Base-by-base conservation (phyloP, 1,140 invertebrate species). In the Medauroidea extradentata region DNA sequence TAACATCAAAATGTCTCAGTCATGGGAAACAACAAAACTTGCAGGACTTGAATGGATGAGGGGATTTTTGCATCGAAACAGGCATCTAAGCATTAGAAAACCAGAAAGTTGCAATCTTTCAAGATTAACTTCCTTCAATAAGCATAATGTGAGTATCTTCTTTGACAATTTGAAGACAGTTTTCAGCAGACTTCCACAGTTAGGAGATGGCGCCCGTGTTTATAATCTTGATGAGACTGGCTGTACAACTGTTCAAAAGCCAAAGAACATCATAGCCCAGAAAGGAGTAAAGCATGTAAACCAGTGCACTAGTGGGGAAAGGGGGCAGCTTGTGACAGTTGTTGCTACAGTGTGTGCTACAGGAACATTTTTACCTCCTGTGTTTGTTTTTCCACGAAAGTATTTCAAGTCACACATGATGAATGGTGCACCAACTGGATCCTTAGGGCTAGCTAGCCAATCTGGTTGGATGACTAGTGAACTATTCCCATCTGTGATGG, bases 201-300 rank as follows among this genome's bases (percentile, higher is more conserved):
- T 66, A 18, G 56, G 56, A 13, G 43, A 59, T 64, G 51, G 58
- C 19, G 19, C 46, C 21, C 11, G 54, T 19, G 70, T 78, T 48
- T 78, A 68, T 46, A 76, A 78, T 63, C 41, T 69, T 23, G 74
- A 75, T 64, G 73, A 78, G 60, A 78, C 70, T 7, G 73, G 71
- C 2, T 58, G 71, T n/a, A 78, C 73, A 52, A 46, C n/a, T n/a
- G n/a, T n/a, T n/a, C n/a, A n/a, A n/a, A n/a, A n/a, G n/a, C n/a
- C n/a, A n/a, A n/a, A n/a, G 13, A 77, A 72, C 67, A 63, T 77
- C 41, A 21, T 78, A 29, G 70, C 70, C 50, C 53, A 42, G n/a
- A 71, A 64, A 69, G 67, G 67, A 4, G 24, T 55, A 9, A 73
- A 69, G 58, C 73, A 76, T 65, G 61, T 77, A 23, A 71, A 71